These are phyloP conservation scores for Patella pellucida DNA, from an alignment of 2,888 invertebrate species.

Conservation along the genomic window DNA sequence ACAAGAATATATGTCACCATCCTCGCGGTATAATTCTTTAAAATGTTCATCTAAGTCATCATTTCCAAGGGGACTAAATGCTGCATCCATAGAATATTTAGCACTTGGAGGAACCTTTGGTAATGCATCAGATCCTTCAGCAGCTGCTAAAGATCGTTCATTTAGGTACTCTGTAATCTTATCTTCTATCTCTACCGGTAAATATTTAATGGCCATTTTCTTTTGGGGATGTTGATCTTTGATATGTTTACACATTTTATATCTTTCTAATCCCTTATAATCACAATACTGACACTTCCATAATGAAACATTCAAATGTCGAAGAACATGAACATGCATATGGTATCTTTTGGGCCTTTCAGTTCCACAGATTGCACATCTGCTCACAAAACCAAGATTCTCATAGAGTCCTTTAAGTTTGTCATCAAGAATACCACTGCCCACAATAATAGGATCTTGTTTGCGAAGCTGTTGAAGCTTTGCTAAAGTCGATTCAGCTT, in stretches of 20 bases:
- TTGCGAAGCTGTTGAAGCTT: neutral
- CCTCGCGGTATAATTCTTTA: conserved; percentile 33
- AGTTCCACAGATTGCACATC: conserved; percentile 55
- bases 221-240: conserved; percentile 39
- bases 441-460: conserved; percentile 37
- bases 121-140: neutral
- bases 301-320: conserved; percentile 57
- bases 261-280: conserved; percentile 43
- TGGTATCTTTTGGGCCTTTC: conserved; percentile 55
- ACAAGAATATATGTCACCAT: conserved; percentile 29
- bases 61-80: conserved; percentile 25
- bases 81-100: conserved; percentile 5
- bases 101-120: neutral
- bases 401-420: conserved; percentile 39
- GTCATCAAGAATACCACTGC: conserved; percentile 40
- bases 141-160: conserved; percentile 17
- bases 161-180: conserved; percentile 35
- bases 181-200: conserved; percentile 35
- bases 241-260: conserved; percentile 43
- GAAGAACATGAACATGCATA: conserved; percentile 57
- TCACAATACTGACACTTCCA: conserved; percentile 58
- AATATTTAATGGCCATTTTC: conserved; percentile 35
- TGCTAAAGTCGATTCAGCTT: neutral
- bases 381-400: conserved; percentile 40
- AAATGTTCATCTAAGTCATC: conserved; percentile 39